Evolutionary conservation across 2,888 invertebrate species (phyloP).

Genomic region (Gymnoscelis rufifasciata): DNA sequence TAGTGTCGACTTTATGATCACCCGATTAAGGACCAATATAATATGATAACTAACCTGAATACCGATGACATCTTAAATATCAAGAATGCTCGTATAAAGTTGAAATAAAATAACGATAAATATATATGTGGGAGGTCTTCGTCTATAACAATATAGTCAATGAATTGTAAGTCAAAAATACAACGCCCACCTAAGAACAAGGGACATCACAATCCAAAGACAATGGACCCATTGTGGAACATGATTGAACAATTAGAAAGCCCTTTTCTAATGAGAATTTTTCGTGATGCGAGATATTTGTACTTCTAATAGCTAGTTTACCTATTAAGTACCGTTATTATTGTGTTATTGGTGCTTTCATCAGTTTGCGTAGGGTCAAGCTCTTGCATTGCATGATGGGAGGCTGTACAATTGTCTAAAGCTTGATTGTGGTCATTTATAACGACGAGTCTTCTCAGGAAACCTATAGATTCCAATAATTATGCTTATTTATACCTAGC

Average conservation of each 20-base stretch:
- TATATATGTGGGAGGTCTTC: constrained; percentile 26
- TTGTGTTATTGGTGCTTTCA: not conserved
- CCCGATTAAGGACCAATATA: constrained; percentile 2
- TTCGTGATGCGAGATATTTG: constrained; percentile 46
- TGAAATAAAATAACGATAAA: constrained; percentile 17
- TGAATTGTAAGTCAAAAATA: constrained; percentile 30
- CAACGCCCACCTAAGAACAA: constrained; percentile 28
- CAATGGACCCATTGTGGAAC: constrained; percentile 35
- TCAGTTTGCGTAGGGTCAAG: constrained; percentile 8
- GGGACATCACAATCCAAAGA: constrained; percentile 30
- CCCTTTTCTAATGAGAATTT: constrained; percentile 53
- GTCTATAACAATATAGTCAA: constrained; percentile 22
- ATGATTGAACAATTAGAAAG: constrained; percentile 48
- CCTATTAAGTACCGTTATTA: constrained; percentile 29
- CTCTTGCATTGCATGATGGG: not conserved
- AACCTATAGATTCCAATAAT: not conserved
- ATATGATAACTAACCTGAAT: constrained; percentile 1
- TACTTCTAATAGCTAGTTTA: constrained; percentile 36
- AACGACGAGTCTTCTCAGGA: not conserved
- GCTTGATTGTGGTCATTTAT: constrained; percentile 2
- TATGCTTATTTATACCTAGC: no score
- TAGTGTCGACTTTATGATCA: no score
- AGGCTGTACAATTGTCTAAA: constrained; percentile 1
- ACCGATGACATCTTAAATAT: not conserved
- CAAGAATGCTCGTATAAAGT: constrained; percentile 1